Evolutionary conservation across 1,140 invertebrate species (phyloP).

Genomic region (Neoseiulus cucumeris): DNA sequence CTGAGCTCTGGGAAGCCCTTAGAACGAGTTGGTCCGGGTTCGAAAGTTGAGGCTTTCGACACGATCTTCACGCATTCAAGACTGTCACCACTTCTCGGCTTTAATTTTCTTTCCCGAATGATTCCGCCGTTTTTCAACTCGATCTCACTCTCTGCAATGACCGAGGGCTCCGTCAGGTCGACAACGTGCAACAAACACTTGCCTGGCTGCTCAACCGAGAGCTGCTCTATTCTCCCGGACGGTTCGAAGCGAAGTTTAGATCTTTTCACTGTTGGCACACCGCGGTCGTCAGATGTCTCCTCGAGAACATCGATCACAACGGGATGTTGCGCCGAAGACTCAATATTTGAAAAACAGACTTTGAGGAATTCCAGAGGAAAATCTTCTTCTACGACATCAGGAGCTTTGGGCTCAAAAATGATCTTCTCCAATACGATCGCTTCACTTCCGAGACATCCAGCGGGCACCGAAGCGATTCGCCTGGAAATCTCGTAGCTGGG

Average conservation of each 20-base stretch:
- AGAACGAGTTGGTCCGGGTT: background rate
- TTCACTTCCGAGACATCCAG: too few species aligned
- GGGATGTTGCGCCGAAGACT: background rate
- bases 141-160: background rate
- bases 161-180: background rate
- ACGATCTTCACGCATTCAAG: too few species aligned
- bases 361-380: too few species aligned
- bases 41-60: background rate
- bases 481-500: too few species aligned
- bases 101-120: background rate
- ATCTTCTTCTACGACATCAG: too few species aligned
- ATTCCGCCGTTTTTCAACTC: background rate
- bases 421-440: too few species aligned
- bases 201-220: background rate
- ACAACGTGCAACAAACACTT: background rate
- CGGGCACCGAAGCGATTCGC: too few species aligned
- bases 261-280: background rate
- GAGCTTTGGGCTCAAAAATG: too few species aligned
- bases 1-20: background rate
- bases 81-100: too few species aligned
- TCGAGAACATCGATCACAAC: background rate
- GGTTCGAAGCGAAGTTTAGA: background rate
- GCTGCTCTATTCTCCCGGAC: background rate
- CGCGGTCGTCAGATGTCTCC: background rate
- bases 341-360: too few species aligned